Base-by-base conservation (phyloP, 2,888 invertebrate species). In the Tanypteryx hageni region DNA sequence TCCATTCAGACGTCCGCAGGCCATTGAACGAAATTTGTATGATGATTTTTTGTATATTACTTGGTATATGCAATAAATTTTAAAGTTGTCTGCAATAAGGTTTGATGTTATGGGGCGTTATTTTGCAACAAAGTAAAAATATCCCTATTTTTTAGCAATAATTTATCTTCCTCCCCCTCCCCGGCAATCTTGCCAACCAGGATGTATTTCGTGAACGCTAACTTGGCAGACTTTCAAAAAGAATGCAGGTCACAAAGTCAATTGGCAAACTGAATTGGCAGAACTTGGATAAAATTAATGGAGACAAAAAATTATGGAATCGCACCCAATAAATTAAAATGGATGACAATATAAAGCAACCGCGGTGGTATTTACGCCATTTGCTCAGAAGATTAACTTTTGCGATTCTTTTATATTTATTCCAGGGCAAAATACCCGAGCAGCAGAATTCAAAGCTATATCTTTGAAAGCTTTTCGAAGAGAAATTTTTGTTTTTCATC, bases 261-360 rank as follows among this genome's bases (percentile, higher is more conserved):
- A 89, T 89, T 89, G 89, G 89, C 64, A 44, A 31, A 64, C 89
- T 27, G 89, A 89, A 64, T 44, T 68, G 31, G 64, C 89, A 64
- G 64, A 31, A 86, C 86, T 86, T 86, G 59, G 61, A 59, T 86
- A 86, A 86, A 89, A 89, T 89, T 44, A 64, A 89, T 89, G 22
- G 76, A 14, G 9, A 9, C 27, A n/a, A 76, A 13, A 61, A 44
- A 44, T 44, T 44, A 44, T 44, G 44, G 44, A 44, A 44, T 3
- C 5, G 5, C 44, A 44, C 44, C 44, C 44, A 44, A 44, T 44
- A 44, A 44, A 3, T 44, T 44, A 5, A 5, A 5, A 44, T 3
- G 5, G 44, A 5, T 3, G 44, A 44, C 44, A 44, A 44, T 44
- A 1, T 44, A 44, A 44, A 3, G 44, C 5, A 44, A 44, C 44